Conservation (phyloP, 2,888 invertebrate species). For the Dryocosmus kuriphilus region DNA sequence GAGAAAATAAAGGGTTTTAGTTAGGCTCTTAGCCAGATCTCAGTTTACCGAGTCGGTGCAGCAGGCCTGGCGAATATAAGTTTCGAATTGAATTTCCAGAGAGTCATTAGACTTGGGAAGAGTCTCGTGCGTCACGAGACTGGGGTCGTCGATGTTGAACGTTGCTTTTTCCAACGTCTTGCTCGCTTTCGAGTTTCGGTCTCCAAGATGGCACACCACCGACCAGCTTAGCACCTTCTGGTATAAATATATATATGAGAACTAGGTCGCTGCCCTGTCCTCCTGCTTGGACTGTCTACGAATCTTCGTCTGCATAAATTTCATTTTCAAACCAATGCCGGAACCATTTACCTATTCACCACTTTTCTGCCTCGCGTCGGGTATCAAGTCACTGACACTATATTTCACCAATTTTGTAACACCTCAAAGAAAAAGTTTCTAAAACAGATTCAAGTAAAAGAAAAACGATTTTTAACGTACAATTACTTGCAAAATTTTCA, state of each 20-base stretch:
- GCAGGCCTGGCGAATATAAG: slow-evolving; percentile 41
- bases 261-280: slow-evolving; percentile 64
- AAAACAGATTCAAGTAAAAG: not conserved
- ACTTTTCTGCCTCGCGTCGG: not conserved
- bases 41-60: slow-evolving; percentile 10
- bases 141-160: slow-evolving; percentile 45
- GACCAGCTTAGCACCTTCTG: slow-evolving; percentile 65
- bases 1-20: slow-evolving; percentile 21
- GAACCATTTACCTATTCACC: not conserved
- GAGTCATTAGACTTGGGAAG: slow-evolving; percentile 57
- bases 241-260: slow-evolving; percentile 72
- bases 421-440: not conserved
- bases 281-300: slow-evolving; percentile 49
- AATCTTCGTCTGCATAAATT: slow-evolving; percentile 50
- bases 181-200: slow-evolving; percentile 44
- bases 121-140: slow-evolving; percentile 67
- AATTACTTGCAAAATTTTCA: not conserved
- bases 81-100: slow-evolving; percentile 56
- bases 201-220: slow-evolving; percentile 62
- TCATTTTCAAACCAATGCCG: slow-evolving; percentile 44
- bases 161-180: slow-evolving; percentile 48
- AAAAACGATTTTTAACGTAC: not conserved
- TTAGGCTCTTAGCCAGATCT: slow-evolving; percentile 27
- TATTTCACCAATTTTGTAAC: not conserved
- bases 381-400: not conserved